Percentiles rank a stretch among this genome's conserved stretches.
phyloP scores from a whole-genome alignment of 1,140 invertebrate species.

The Hestina assimilis region DNA sequence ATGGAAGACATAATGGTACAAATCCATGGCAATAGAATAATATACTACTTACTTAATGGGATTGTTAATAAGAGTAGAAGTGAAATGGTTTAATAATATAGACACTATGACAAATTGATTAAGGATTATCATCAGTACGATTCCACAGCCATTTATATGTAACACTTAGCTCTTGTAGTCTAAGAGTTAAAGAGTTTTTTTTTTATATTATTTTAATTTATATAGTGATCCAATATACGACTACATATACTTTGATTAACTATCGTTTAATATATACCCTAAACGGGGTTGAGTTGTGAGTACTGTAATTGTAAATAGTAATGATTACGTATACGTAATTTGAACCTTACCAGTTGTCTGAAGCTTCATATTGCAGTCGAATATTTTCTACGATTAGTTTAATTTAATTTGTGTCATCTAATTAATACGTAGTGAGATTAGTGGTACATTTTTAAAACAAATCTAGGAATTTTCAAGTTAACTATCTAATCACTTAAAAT shows the following conservation, averaged over 20 bases:
- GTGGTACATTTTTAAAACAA: conserved; percentile 20
- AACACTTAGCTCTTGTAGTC: conserved; percentile 68
- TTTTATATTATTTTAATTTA: conserved; percentile 19
- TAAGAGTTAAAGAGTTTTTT: conserved; percentile 52
- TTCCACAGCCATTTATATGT: conserved; percentile 75
- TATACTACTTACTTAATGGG: conserved; percentile 35
- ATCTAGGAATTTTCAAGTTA: conserved; percentile 27
- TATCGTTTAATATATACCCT: conserved; percentile 21
- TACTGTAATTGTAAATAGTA: conserved; percentile 21
- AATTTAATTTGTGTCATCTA: conserved; percentile 37
- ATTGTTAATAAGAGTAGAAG: conserved; percentile 51
- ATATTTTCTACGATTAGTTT: conserved; percentile 14
- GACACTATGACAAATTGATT: conserved; percentile 57
- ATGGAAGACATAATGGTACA: conserved; percentile 74
- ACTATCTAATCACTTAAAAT: conserved; percentile 31
- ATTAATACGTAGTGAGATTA: conserved; percentile 26
- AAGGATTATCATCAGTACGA: conserved; percentile 70
- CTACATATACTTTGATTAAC: conserved; percentile 19
- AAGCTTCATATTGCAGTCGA: conserved; percentile 23
- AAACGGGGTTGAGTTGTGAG: conserved; percentile 9
- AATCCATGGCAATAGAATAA: conserved; percentile 61
- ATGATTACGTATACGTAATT: conserved; percentile 39
- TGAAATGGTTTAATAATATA: conserved; percentile 46
- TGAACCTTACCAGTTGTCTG: conserved; percentile 25
- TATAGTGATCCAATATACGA: conserved; percentile 18